Conservation (phyloP, 1,140 invertebrate species). For the Diachasma alloeum region DNA sequence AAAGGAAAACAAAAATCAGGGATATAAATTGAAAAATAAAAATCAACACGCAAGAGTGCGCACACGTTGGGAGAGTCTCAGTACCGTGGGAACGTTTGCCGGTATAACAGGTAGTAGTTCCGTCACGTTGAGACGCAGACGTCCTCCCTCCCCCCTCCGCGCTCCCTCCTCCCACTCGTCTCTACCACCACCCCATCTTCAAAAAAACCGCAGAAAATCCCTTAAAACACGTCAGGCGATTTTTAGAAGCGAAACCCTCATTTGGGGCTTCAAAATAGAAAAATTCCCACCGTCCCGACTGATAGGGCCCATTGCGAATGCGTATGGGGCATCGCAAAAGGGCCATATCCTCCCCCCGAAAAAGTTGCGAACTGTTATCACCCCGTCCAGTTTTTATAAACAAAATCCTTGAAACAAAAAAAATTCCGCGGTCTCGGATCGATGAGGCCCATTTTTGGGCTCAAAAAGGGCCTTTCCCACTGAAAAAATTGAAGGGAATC, state of each 20-base stretch:
- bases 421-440: no score
- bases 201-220: neutral
- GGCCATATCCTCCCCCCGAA: neutral
- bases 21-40: neutral
- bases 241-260: neutral
- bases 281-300: neutral
- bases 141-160: neutral
- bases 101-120: constrained; percentile 35
- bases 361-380: neutral
- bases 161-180: no score
- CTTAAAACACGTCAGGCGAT: neutral
- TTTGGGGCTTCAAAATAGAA: neutral
- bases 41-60: constrained; percentile 17
- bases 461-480: no score
- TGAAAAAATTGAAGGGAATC: no score
- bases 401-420: no score
- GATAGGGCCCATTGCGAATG: neutral
- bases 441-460: no score
- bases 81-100: constrained; percentile 34
- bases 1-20: neutral
- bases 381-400: no score
- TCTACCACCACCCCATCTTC: no score
- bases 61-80: constrained; percentile 19
- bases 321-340: neutral
- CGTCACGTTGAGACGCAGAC: neutral